phyloP scores from a whole-genome alignment of 2,888 invertebrate species.

The Dynastes maya region DNA sequence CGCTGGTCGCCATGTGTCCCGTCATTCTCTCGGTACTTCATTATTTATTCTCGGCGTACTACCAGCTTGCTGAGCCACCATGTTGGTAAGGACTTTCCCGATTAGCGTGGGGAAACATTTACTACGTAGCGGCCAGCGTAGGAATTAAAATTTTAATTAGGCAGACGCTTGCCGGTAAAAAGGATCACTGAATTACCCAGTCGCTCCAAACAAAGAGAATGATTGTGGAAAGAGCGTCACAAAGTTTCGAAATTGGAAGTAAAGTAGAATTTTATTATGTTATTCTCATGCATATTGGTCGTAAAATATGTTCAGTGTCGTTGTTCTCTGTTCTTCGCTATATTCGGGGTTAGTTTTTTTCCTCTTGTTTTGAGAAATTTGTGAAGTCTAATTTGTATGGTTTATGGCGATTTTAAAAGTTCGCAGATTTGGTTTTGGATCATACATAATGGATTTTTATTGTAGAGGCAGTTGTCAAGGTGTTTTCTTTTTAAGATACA shows the following conservation, averaged over 20 bases:
- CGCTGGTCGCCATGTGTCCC: not conserved
- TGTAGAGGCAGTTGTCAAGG: too few relatives aligned
- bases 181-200: not conserved
- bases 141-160: constrained; percentile 20
- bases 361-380: too few relatives aligned
- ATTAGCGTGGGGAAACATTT: not conserved
- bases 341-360: not conserved
- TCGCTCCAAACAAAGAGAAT: not conserved
- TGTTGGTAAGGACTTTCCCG: not conserved
- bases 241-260: not conserved
- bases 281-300: not conserved
- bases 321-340: not conserved
- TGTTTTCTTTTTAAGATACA: too few relatives aligned
- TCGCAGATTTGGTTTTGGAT: too few relatives aligned
- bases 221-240: not conserved
- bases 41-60: not conserved
- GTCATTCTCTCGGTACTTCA: not conserved
- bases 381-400: too few relatives aligned
- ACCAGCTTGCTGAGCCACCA: not conserved
- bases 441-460: too few relatives aligned
- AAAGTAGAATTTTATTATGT: constrained; percentile 6
- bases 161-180: constrained; percentile 3
- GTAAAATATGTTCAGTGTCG: not conserved
- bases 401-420: too few relatives aligned
- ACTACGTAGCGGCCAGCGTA: not conserved